Base-by-base conservation (phyloP, 92 coral and sea anemone species). In the Porites lobata region DNA sequence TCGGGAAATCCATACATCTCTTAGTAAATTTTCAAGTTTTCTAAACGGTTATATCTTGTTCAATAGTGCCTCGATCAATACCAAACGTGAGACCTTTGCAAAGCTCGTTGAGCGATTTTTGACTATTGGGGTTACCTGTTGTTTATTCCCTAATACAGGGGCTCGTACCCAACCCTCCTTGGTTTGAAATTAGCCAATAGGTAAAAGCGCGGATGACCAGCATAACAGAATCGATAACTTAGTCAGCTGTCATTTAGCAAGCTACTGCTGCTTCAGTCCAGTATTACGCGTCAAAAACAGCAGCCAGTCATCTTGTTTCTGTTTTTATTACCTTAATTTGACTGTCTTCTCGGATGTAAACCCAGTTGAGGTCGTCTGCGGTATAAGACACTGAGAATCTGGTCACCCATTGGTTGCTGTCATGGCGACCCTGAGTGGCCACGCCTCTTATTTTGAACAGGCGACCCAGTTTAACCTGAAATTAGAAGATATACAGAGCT, bases 401-500 rank as follows among this genome's bases (percentile, higher is more conserved):
- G 4, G 19, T 78, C 57, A 78, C 83, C 83, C 83, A 78, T 8
- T 78, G 72, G 32, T 78, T 1, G 7, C 29, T 1, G 61, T 78
- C 72, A 20, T 61, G 72, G 9, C 83, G 57, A 0, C 83, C 83
- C 83, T 78, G 83, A 62, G 85, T 81, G 17, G 77, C 85, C 85
- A 81, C 77, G 54, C 85, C 77, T 69, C 77, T 53, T 81, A 69
- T 32, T 11, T 65, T 78, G 83, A 61, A 64, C 72, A 78, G 7
- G n/a, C 22, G 83, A 3, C 57, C 69, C 2, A 61, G 83, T 1
- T 63, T 78, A 43, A 29, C 72, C 72, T 78, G 43, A 9, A 10
- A 38, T 29, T 14, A 38, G 5, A 19, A 9, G 6, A 62, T 32
- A 32, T 0, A 32, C 43, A 32, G 43, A 32, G 43, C 43, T 32